phyloP scores from a whole-genome alignment of 2,113 vertebrate genomes.

The Morone saxatilis region DNA sequence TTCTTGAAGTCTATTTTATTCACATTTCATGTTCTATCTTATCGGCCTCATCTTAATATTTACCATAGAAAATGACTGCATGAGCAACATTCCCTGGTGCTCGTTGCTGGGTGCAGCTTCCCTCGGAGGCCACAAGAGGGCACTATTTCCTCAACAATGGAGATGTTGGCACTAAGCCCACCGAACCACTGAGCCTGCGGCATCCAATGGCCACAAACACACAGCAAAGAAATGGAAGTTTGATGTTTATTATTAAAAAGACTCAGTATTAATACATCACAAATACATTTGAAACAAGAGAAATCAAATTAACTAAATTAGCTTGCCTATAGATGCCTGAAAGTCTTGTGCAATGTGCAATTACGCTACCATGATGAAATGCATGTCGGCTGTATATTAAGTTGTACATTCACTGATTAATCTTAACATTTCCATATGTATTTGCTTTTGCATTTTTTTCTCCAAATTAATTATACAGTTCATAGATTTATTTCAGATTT shows the following conservation, averaged over 20 bases:
- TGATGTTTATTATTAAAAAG: slow-evolving; percentile 56
- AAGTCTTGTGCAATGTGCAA: slow-evolving; percentile 50
- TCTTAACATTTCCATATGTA: slow-evolving; percentile 37
- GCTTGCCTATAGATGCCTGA: slow-evolving; percentile 20
- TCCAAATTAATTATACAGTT: slow-evolving; percentile 61
- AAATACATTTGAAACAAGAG: slow-evolving; percentile 46
- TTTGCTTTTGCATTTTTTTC: slow-evolving; percentile 15
- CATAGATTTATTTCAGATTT: slow-evolving; percentile 54
- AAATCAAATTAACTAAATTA: slow-evolving; percentile 54
- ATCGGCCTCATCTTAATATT: slow-evolving; percentile 63
- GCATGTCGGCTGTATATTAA: slow-evolving; percentile 40
- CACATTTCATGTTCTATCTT: slow-evolving; percentile 47
- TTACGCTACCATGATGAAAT: slow-evolving; percentile 36
- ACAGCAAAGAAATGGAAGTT: slow-evolving; percentile 60
- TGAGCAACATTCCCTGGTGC: background rate
- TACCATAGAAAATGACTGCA: slow-evolving; percentile 22
- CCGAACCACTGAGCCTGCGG: slow-evolving; percentile 37
- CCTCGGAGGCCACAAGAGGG: slow-evolving; percentile 67
- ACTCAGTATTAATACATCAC: slow-evolving; percentile 42
- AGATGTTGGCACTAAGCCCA: slow-evolving; percentile 33
- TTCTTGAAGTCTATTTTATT: slow-evolving; percentile 71
- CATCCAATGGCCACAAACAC: slow-evolving; percentile 39
- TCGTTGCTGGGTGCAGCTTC: slow-evolving; percentile 22
- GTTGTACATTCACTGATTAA: slow-evolving; percentile 38
- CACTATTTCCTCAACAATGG: slow-evolving; percentile 76